Base-by-base conservation (phyloP, 2,113 vertebrate species). In the Phaethon lepturus region DNA sequence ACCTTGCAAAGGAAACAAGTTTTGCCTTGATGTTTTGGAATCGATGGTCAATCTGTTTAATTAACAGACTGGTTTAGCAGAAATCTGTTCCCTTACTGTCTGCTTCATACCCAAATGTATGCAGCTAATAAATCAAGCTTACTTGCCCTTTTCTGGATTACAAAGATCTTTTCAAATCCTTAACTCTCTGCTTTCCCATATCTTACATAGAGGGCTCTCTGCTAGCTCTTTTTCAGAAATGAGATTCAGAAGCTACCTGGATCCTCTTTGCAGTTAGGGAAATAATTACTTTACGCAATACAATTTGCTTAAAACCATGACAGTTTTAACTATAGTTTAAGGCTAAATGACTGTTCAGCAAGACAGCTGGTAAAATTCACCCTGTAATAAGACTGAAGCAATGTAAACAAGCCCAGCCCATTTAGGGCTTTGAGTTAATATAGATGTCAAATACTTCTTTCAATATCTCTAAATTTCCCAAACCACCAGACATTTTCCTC, bases 361-460 rank as follows among this genome's bases (percentile, higher is more conserved):
- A 97, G 93, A 97, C 96, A 97, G 95, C 97, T 97, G 96, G 93
- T 86, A 94, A 95, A 95, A 96, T 87, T 90, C 93, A 93, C 87
- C 91, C 95, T 97, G 68, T 96, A 97, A 87, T 85, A 95, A 91
- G 75, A 88, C 78, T 79, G 95, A 78, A 95, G 94, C 84, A 55
- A 79, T 78, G 69, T 79, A 92, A 95, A 94, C 84, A 88, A 66
- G 67, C 77, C 87, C 81, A 90, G 72, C 91, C 93, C 93, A 93
- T 90, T 81, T 75, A 91, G 91, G 92, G 79, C 66, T 97, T 87
- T 86, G 88, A 88, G 93, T 95, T 95, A 95, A 97, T 95, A 93
- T 95, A 92, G 67, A 94, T 91, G 92, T 93, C 97, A 95, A 90
- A 95, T 95, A 42, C 69, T 97, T 40, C 62, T 73, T 90, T 72